Percentiles rank a stretch among this genome's conserved stretches.
These are phyloP conservation scores for Notamacropus eugenii DNA, from an alignment of 2,797 vertebrate species.

Conservation along the genomic window DNA sequence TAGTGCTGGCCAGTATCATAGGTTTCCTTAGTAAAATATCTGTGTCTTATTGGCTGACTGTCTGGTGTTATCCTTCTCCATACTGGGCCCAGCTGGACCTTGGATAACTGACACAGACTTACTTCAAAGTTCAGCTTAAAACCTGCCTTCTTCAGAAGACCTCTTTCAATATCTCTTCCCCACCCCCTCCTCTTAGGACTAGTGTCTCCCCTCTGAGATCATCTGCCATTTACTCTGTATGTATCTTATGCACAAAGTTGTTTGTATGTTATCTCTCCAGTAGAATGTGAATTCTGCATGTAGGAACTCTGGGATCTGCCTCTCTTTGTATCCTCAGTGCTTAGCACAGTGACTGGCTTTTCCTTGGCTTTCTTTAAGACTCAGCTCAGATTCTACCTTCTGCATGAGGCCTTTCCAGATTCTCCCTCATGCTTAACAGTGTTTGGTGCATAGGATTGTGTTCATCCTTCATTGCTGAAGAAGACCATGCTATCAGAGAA, in stretches of 20 bases:
- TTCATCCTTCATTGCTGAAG: too few relatives aligned
- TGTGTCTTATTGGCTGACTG: not conserved
- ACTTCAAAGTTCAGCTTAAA: not conserved
- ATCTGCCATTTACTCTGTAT: not conserved
- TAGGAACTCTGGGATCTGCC: not conserved
- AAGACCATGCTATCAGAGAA: too few relatives aligned
- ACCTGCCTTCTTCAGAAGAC: not conserved
- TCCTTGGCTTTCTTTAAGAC: not conserved
- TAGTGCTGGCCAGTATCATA: too few relatives aligned
- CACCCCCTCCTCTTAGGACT: not conserved
- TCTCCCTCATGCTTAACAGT: not conserved
- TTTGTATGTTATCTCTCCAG: not conserved
- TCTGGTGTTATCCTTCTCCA: not conserved
- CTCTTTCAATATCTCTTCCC: not conserved
- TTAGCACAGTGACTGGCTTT: not conserved
- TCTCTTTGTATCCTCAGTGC: not conserved
- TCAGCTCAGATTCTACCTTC: not conserved
- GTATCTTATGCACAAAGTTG: not conserved
- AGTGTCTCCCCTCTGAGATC: not conserved
- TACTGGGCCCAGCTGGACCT: not conserved
- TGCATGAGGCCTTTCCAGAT: not conserved
- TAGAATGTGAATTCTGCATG: not conserved
- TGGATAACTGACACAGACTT: not conserved
- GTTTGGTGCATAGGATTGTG: not conserved
- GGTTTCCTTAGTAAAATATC: not conserved